phyloP scores from a whole-genome alignment of 2,888 invertebrate species.

The Noctuana brunneofusca region DNA sequence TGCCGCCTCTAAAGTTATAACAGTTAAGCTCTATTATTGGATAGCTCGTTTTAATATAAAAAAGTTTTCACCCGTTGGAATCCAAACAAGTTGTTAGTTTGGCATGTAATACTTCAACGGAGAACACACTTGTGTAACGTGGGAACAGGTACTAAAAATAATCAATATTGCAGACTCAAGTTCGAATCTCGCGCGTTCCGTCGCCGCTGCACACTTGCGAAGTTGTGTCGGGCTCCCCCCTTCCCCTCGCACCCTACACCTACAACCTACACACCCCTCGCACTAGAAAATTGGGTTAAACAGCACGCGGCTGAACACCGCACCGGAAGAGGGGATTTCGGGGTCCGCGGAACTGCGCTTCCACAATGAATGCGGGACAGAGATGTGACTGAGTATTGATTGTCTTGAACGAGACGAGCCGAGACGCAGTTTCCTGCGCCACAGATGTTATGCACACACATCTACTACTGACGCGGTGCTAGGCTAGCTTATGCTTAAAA shows the following conservation, averaged over 20 bases:
- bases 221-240: conserved; percentile 61
- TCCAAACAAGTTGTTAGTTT: no score
- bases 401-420: conserved; percentile 59
- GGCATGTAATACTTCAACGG: conserved; percentile 28
- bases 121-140: conserved; percentile 31
- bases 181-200: conserved; percentile 65
- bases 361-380: conserved; percentile 77
- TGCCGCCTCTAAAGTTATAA: no score
- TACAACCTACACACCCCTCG: conserved; percentile 57
- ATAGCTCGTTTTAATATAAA: no score
- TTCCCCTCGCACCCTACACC: conserved; percentile 59
- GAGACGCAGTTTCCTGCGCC: conserved; percentile 61
- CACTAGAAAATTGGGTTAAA: conserved; percentile 81
- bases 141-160: conserved; percentile 57
- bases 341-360: conserved; percentile 74
- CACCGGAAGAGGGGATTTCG: conserved; percentile 77
- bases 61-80: no score
- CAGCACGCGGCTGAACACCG: conserved; percentile 75
- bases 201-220: conserved; percentile 74
- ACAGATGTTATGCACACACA: conserved; percentile 44
- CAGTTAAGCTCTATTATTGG: no score
- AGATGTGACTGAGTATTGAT: conserved; percentile 80
- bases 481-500: not conserved
- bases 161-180: conserved; percentile 74
- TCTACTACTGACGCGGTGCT: conserved; percentile 14